phyloP scores from a whole-genome alignment of 2,797 vertebrate species.

The Brachyalestes nurse region DNA sequence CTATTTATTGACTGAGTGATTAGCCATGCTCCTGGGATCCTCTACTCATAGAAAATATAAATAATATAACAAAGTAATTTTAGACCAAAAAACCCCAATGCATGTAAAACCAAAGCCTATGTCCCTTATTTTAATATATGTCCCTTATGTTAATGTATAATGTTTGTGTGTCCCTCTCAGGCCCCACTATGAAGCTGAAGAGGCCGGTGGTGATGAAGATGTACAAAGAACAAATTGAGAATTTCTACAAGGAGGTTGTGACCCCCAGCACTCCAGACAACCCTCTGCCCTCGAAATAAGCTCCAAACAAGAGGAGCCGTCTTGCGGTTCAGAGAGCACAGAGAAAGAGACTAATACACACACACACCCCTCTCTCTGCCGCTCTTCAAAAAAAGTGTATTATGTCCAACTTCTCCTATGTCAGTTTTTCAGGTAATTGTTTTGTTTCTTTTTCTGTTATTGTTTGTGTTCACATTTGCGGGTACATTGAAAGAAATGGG shows the following conservation, averaged over 20 bases:
- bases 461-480: slow-evolving; percentile 63
- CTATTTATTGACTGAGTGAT: no score
- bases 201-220: slow-evolving; percentile 83
- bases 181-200: slow-evolving; percentile 93
- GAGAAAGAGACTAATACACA: slow-evolving; percentile 12
- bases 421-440: slow-evolving; percentile 40
- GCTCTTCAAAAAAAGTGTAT: neutral
- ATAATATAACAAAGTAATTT: no score
- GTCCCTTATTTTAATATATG: no score
- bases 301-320: slow-evolving; percentile 10
- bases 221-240: slow-evolving; percentile 84
- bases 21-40: no score
- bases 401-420: slow-evolving; percentile 1
- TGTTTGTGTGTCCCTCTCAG: slow-evolving; percentile 65
- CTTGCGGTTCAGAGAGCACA: slow-evolving; percentile 12
- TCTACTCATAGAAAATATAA: no score
- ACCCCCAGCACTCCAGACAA: slow-evolving; percentile 79
- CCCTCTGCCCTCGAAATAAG: slow-evolving; percentile 71
- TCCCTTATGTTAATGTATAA: neutral
- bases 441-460: slow-evolving; percentile 37
- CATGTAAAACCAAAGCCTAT: neutral
- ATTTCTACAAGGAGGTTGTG: slow-evolving; percentile 82
- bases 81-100: no score
- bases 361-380: neutral
- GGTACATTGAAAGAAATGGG: slow-evolving; percentile 46